These are phyloP conservation scores for Machimus rusticus DNA, from an alignment of 2,888 invertebrate genomes.

Conservation along the genomic window DNA sequence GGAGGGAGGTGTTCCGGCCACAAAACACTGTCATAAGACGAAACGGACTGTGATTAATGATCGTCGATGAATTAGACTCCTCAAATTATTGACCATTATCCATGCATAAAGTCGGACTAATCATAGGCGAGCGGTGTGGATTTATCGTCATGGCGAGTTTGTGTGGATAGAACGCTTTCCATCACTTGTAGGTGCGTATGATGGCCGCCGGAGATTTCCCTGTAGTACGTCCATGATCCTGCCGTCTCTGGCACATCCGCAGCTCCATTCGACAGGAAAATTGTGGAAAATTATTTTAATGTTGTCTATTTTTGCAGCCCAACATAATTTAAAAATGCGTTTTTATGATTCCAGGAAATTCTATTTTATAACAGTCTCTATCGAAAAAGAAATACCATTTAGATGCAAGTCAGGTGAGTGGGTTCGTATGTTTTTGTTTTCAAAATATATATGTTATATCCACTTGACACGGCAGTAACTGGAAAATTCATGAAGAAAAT, in stretches of 20 bases:
- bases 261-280: neutral
- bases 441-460: too few species aligned
- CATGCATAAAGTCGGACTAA: slow-evolving; percentile 15
- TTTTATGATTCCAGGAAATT: neutral
- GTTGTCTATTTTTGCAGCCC: neutral
- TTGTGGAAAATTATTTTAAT: slow-evolving; percentile 20
- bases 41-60: slow-evolving; percentile 36
- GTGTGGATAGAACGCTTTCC: neutral
- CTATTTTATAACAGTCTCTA: too few species aligned
- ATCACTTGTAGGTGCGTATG: slow-evolving; percentile 31
- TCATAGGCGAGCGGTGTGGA: slow-evolving; percentile 32
- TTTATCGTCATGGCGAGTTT: slow-evolving; percentile 10
- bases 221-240: neutral
- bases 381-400: too few species aligned
- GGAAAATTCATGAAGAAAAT: too few species aligned
- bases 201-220: neutral
- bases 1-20: slow-evolving; percentile 9
- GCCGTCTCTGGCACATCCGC: neutral
- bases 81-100: slow-evolving; percentile 39
- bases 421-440: too few species aligned
- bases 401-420: too few species aligned
- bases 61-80: slow-evolving; percentile 36
- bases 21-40: slow-evolving; percentile 39
- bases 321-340: neutral
- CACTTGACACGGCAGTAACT: too few species aligned